These are phyloP conservation scores for Microchirus variegatus DNA, from an alignment of 2,797 vertebrate species.

Conservation along the genomic window DNA sequence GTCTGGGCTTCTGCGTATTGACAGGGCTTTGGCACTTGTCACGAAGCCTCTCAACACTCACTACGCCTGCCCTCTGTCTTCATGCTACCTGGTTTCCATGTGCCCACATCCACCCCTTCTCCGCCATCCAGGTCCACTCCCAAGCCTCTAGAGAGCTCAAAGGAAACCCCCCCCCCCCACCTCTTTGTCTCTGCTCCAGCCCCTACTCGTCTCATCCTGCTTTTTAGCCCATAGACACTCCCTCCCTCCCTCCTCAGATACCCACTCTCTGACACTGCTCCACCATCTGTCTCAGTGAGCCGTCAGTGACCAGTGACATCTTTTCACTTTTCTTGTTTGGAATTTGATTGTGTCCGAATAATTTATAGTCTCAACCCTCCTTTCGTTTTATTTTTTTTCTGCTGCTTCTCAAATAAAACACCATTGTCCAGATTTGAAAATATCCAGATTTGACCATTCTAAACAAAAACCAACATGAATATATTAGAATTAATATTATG, in stretches of 20 bases:
- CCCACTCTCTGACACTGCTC: slow-evolving; percentile 22
- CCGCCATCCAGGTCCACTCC: slow-evolving; percentile 11
- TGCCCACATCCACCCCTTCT: not conserved
- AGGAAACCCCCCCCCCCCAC: slow-evolving; percentile 49
- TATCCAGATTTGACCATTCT: no score
- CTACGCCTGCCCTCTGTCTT: slow-evolving; percentile 21
- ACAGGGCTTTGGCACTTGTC: slow-evolving; percentile 70
- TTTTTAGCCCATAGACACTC: slow-evolving; percentile 52
- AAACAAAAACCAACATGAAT: no score
- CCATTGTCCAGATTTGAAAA: no score
- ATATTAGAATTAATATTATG: no score
- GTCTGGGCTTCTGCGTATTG: slow-evolving; percentile 66
- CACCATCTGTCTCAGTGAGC: slow-evolving; percentile 35
- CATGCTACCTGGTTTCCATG: slow-evolving; percentile 39
- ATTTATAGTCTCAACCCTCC: slow-evolving; percentile 59
- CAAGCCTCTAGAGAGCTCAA: slow-evolving; percentile 48
- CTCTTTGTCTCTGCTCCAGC: slow-evolving; percentile 31
- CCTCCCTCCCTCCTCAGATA: slow-evolving; percentile 6
- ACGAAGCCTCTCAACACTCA: slow-evolving; percentile 51
- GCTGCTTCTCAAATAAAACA: no score
- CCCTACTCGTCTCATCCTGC: slow-evolving; percentile 33
- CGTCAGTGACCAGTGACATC: slow-evolving; percentile 56
- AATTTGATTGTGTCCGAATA: slow-evolving; percentile 69
- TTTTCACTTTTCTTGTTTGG: slow-evolving; percentile 45
- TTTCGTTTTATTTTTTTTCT: slow-evolving; percentile 23